Evolutionary conservation across 2,888 invertebrate genomes (phyloP).

Genomic region (Rhorus exstirpatorius): DNA sequence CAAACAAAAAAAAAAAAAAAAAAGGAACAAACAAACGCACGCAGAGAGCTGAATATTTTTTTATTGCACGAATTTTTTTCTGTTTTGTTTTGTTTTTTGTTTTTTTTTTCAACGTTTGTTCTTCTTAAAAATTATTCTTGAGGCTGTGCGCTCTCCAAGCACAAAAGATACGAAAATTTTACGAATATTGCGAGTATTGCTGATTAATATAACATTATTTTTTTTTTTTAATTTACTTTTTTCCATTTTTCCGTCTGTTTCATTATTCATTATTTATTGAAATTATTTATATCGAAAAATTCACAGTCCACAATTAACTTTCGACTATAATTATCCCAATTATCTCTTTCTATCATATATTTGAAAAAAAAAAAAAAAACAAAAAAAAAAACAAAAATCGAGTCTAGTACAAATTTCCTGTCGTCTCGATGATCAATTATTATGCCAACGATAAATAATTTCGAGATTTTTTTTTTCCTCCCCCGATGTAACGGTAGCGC

Average conservation of each 20-base stretch:
- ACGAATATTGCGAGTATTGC: neutral
- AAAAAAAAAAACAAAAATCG: too few species aligned
- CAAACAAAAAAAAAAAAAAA: slow-evolving; percentile 22
- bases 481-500: slow-evolving; percentile 35
- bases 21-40: slow-evolving; percentile 20
- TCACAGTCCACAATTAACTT: slow-evolving; percentile 20
- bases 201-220: neutral
- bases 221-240: neutral
- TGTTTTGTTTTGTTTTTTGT: slow-evolving; percentile 14
- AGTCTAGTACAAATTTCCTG: slow-evolving; percentile 54
- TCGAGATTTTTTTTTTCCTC: slow-evolving; percentile 22
- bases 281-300: slow-evolving; percentile 45
- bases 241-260: neutral
- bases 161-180: slow-evolving; percentile 29
- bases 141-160: slow-evolving; percentile 44
- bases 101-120: slow-evolving; percentile 27
- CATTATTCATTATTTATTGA: slow-evolving; percentile 7
- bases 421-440: slow-evolving; percentile 2
- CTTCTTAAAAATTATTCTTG: slow-evolving; percentile 10
- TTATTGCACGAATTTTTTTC: slow-evolving; percentile 27
- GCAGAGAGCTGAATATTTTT: slow-evolving; percentile 21
- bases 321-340: slow-evolving; percentile 11
- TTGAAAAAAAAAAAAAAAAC: slow-evolving; percentile 2
- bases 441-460: neutral
- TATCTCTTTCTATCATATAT: slow-evolving; percentile 17